These are phyloP conservation scores for Parapristionchus giblindavisi DNA, from an alignment of 2,888 invertebrate genomes.

Conservation along the genomic window DNA sequence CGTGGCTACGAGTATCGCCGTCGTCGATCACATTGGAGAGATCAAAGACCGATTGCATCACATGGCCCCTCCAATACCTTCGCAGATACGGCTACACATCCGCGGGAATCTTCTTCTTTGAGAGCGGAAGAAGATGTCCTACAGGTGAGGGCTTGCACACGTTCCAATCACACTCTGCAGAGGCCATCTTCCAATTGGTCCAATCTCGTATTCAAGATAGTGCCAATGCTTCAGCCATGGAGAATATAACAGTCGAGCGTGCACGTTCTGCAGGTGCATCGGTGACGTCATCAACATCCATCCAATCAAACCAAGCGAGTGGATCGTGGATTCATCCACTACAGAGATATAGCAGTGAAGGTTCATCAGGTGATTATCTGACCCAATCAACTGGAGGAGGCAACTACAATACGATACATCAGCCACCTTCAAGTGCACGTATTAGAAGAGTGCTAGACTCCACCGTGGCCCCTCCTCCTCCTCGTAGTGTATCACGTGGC, in stretches of 20 bases:
- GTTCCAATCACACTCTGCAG: slow-evolving; percentile 65
- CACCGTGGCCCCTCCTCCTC: slow-evolving; percentile 23
- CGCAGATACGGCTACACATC: slow-evolving; percentile 38
- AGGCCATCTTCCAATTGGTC: slow-evolving; percentile 62
- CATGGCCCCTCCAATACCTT: slow-evolving; percentile 36
- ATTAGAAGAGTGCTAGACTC: slow-evolving; percentile 16
- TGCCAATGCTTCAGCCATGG: slow-evolving; percentile 47
- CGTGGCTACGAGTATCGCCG: slow-evolving; percentile 36
- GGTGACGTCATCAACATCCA: slow-evolving; percentile 21
- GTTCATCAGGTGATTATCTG: not conserved
- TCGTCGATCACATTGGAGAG: slow-evolving; percentile 29
- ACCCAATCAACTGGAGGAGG: too few species aligned
- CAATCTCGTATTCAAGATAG: slow-evolving; percentile 55
- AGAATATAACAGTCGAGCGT: slow-evolving; percentile 34
- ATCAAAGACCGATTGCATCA: slow-evolving; percentile 33
- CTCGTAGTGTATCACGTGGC: slow-evolving; percentile 31
- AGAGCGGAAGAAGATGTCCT: slow-evolving; percentile 53
- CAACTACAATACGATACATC: slow-evolving; percentile 33
- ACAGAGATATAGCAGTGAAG: slow-evolving; percentile 38
- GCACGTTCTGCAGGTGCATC: slow-evolving; percentile 30
- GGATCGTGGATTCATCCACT: slow-evolving; percentile 34
- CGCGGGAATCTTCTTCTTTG: slow-evolving; percentile 39
- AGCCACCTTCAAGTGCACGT: slow-evolving; percentile 24
- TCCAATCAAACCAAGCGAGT: not conserved
- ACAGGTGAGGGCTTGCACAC: slow-evolving; percentile 67